Evolutionary conservation across 2,113 vertebrate species (phyloP).

Genomic region (Cygnus buccinator): DNA sequence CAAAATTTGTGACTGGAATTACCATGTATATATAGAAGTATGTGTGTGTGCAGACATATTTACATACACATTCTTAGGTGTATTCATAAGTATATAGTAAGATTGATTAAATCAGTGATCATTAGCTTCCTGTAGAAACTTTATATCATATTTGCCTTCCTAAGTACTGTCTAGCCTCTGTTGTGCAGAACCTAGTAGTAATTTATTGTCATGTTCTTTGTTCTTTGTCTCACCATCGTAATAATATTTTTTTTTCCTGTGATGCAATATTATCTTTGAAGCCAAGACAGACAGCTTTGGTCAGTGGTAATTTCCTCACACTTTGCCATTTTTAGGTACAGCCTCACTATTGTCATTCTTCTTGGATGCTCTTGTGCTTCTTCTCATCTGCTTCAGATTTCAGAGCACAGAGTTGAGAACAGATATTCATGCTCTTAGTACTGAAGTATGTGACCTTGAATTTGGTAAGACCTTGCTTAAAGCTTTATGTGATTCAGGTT

Average conservation of each 20-base stretch:
- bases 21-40: not conserved
- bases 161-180: not conserved
- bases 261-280: not conserved
- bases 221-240: not conserved
- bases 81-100: not conserved
- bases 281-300: not conserved
- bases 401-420: not conserved
- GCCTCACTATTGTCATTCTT: not conserved
- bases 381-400: not conserved
- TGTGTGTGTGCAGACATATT: accelerated
- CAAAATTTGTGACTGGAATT: not conserved
- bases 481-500: not conserved
- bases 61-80: not conserved
- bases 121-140: not conserved
- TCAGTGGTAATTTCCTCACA: not conserved
- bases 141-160: not conserved
- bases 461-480: not conserved
- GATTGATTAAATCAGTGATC: not conserved
- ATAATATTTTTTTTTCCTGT: not conserved
- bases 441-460: not conserved
- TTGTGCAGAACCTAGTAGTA: not conserved
- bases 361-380: not conserved
- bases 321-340: not conserved
- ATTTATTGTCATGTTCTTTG: not conserved
- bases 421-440: not conserved